phyloP scores from a whole-genome alignment of 2,888 invertebrate genomes.

The Sphaeridia pumilis region DNA sequence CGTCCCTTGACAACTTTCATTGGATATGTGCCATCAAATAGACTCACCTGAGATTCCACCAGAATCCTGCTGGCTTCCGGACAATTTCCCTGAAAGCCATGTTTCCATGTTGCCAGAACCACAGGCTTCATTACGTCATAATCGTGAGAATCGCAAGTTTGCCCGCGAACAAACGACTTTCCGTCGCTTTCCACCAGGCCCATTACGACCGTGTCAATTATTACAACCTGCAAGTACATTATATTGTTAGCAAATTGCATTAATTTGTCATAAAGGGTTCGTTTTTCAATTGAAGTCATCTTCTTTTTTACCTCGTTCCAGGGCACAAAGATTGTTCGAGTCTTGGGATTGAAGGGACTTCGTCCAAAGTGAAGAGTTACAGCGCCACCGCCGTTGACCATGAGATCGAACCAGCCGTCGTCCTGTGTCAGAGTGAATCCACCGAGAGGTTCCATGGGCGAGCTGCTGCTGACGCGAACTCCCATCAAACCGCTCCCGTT shows the following conservation, averaged over 20 bases:
- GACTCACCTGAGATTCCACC: slow-evolving; percentile 64
- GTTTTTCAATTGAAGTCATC: slow-evolving; percentile 2
- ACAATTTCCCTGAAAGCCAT: slow-evolving; percentile 89
- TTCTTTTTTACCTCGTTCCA: slow-evolving; percentile 70
- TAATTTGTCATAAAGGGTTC: too few species aligned
- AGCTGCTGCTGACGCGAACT: slow-evolving; percentile 85
- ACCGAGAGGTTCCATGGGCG: slow-evolving; percentile 58
- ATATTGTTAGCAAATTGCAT: too few species aligned
- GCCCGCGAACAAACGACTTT: slow-evolving; percentile 53
- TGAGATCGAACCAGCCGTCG: slow-evolving; percentile 92
- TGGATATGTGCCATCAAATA: too few species aligned
- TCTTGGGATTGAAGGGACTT: slow-evolving; percentile 76
- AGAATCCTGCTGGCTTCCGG: slow-evolving; percentile 81
- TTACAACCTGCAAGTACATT: slow-evolving; percentile 69
- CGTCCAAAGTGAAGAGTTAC: slow-evolving; percentile 89
- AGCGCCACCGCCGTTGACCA: slow-evolving; percentile 98
- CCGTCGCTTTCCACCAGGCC: slow-evolving; percentile 59
- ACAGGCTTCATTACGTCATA: slow-evolving; percentile 89
- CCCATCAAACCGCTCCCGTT: slow-evolving; percentile 90
- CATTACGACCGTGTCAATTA: slow-evolving; percentile 76
- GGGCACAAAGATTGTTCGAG: slow-evolving; percentile 79
- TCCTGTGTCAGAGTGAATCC: slow-evolving; percentile 88
- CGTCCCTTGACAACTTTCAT: too few species aligned
- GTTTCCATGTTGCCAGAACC: slow-evolving; percentile 85
- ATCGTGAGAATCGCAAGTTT: slow-evolving; percentile 75